Evolutionary conservation across 2,113 vertebrate genomes (phyloP).

Genomic region (Telmatochromis brachygnathus): DNA sequence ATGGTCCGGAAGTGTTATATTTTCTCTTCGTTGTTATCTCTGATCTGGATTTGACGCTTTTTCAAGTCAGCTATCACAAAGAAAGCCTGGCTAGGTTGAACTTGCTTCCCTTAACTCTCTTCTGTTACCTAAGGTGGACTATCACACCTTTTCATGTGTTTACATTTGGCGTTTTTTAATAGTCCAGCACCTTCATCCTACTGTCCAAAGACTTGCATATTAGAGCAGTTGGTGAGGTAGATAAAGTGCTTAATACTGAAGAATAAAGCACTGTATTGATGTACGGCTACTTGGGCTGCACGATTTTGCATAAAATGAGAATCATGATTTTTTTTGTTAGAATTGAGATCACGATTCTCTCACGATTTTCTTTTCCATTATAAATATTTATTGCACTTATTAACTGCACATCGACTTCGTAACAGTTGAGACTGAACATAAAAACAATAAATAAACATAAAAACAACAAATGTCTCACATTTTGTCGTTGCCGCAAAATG

Average conservation of each 20-base stretch:
- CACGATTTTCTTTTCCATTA: too few species aligned
- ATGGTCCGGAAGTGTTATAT: not conserved
- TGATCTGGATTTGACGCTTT: not conserved
- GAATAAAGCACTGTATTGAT: not conserved
- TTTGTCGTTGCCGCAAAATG: too few species aligned
- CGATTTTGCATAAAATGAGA: too few species aligned
- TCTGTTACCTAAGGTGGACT: not conserved
- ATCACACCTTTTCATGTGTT: not conserved
- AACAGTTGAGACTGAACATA: too few species aligned
- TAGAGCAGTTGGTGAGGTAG: not conserved
- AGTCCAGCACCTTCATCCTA: not conserved
- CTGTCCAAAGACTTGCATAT: not conserved
- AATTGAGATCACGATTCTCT: too few species aligned
- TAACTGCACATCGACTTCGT: fast-evolving
- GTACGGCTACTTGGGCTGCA: not conserved
- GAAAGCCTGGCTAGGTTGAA: not conserved
- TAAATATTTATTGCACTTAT: too few species aligned
- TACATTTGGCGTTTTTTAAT: fast-evolving
- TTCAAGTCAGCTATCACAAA: not conserved
- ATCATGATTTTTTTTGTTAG: fast-evolving
- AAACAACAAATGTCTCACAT: too few species aligned
- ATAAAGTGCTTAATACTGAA: not conserved
- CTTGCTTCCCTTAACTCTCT: not conserved
- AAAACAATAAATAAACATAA: too few species aligned
- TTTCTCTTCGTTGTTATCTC: not conserved